A percentile compares a stretch with the other conserved stretches of the same genome.
Evolutionary conservation across 2,888 invertebrate species (phyloP).

Genomic region (Ptilodon capucinus): DNA sequence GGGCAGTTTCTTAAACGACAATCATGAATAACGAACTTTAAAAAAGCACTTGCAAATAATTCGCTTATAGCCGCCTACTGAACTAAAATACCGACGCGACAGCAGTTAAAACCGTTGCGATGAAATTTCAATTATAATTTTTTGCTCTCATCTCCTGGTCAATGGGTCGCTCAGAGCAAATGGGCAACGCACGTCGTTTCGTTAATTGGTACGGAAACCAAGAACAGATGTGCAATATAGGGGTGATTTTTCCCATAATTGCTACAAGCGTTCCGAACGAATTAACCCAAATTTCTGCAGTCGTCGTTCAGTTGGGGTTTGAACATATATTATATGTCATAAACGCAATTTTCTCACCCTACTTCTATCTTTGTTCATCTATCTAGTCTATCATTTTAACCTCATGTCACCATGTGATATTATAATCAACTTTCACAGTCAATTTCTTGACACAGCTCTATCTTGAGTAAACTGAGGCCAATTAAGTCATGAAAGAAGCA

Average conservation of each 20-base stretch:
- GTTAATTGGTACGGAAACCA: slow-evolving; percentile 47
- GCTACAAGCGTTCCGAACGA: slow-evolving; percentile 24
- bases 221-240: slow-evolving; percentile 44
- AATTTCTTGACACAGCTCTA: neutral
- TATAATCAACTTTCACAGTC: slow-evolving; percentile 4
- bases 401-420: slow-evolving; percentile 11
- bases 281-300: slow-evolving; percentile 24
- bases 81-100: neutral
- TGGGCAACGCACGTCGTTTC: slow-evolving; percentile 37
- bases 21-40: neutral
- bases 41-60: neutral
- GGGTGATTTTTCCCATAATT: slow-evolving; percentile 44
- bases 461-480: too few species aligned
- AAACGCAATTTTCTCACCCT: slow-evolving; percentile 18
- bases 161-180: slow-evolving; percentile 28
- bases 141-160: slow-evolving; percentile 8
- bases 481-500: neutral
- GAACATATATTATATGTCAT: slow-evolving; percentile 18
- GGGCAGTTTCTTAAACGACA: too few species aligned
- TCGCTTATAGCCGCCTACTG: neutral
- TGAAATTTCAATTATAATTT: slow-evolving; percentile 9
- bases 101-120: neutral
- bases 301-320: slow-evolving; percentile 12
- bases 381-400: too few species aligned
- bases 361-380: slow-evolving; percentile 1